Base-by-base conservation (phyloP, 2,113 vertebrate genomes). In the Hippotragus niger region DNA sequence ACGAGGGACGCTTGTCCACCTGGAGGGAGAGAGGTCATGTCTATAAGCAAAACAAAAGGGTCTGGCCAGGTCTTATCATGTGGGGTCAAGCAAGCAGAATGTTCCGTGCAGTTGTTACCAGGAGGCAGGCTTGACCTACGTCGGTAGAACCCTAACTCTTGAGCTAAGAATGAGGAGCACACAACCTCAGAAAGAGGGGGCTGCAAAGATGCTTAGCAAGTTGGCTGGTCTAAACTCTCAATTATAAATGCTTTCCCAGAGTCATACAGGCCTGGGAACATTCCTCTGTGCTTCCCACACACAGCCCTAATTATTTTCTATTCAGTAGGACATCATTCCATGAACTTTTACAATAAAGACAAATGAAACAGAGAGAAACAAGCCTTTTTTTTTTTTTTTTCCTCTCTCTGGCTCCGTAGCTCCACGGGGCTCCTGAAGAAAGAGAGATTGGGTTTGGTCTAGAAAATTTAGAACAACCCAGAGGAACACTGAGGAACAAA, bases 141-240 rank as follows among this genome's bases (percentile, higher is more conserved):
- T 21, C 5, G 2, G 29, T 8, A 76, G 76, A 67, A 33, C 4
- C 19, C 10, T 27, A 40, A 43, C 78, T 43, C 2, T 4, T 8
- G 40, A 78, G 52, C 60, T 31, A 5, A 0, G 0, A 4, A 4
- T 1, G 6, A 60, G 19, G 31, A 33, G 12, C 31, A 3, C 7
- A 0, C 15, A 0, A 8, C 52, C 52, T 76, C 0, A 1, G 60
- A 64, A 9, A 29, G 0, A 4, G 19, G 36, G 10, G 40, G 5
- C 6, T 7, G 7, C 1, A 0, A 2, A 2, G 64, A 6, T 0
- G 21, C 31, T 55, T 45, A 25, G 50, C 11, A 45, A 29, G 53
- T 9, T 27, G 74, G 47, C 83, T 13, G 33, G 0, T 27, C 40
- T 13, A 21, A 55, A 17, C 21, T 58, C 29, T 58, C 21, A 7